Conservation (phyloP, 2,888 invertebrate species). For the Oxyteleia sp. region DNA sequence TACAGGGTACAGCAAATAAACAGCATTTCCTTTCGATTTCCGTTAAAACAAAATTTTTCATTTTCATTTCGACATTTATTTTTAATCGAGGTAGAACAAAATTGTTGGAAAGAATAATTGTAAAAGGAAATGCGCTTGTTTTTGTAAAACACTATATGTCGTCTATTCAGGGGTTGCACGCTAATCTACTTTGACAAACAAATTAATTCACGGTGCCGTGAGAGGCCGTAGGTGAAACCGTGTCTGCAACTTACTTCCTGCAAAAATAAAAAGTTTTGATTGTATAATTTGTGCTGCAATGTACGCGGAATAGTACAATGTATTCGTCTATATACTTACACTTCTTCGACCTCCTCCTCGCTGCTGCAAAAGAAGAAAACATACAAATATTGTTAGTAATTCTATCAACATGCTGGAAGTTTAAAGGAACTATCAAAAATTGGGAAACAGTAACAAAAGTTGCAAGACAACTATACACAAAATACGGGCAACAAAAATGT, state of each 20-base stretch:
- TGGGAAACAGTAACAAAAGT: neutral
- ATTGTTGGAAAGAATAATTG: neutral
- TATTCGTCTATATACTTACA: conserved; percentile 89
- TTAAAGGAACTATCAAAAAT: neutral
- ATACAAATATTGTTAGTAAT: conserved; percentile 80
- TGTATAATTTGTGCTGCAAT: conserved; percentile 38
- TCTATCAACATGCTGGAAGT: conserved; percentile 43
- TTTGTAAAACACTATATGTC: conserved; percentile 57
- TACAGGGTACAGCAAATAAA: conserved; percentile 47
- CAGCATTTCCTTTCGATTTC: no score
- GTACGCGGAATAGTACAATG: conserved; percentile 25
- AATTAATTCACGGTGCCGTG: conserved; percentile 66
- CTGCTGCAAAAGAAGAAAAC: conserved; percentile 88
- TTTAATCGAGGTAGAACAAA: neutral
- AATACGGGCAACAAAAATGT: neutral
- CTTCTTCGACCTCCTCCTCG: conserved; percentile 93
- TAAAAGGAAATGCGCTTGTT: conserved; percentile 59
- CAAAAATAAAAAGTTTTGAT: conserved; percentile 84
- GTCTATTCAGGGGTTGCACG: conserved; percentile 66
- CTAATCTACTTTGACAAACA: conserved; percentile 71
- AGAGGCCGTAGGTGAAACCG: conserved; percentile 55
- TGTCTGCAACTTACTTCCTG: conserved; percentile 88
- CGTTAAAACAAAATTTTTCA: no score
- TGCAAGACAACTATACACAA: neutral
- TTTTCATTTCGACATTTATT: conserved; percentile 29